Evolutionary conservation across 2,888 invertebrate genomes (phyloP), one percentile per base, ranked within the genome.

Genomic region (Chymomyza amoena): DNA sequence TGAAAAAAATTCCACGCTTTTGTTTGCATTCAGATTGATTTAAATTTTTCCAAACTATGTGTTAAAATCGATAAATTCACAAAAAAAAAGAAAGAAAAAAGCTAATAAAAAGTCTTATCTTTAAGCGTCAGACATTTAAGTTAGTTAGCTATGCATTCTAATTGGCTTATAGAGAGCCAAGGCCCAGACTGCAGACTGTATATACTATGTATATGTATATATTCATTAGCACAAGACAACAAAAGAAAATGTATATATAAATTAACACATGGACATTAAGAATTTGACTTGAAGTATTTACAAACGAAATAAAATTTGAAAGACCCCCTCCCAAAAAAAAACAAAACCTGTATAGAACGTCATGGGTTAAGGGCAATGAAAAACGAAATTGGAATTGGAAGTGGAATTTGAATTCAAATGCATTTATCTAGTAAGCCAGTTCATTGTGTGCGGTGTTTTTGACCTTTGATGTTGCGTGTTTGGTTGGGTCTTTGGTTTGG

Each of bases 381-480:
- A 72, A 68, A 72, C 62, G 66, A 62, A 68, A 56, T 57, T 50
- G 61, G 64, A 72, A 76, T 67, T 76, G 18, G 76, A 70, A 66
- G 60, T 71, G 61, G 65, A 68, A 50, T 72, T 28, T 67, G 66
- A 77, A 69, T 79, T 69, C 68, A 57, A 74, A 61, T 69, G 69
- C 69, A 66, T 62, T 75, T 61, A 25, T 73, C 72, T 72, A 70
- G 75, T 73, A 45, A 45, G 39, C 75, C 32, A n/a, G n/a, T n/a
- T n/a, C 13, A 70, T 56, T 70, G n/a, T 66, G 3, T 59, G 75
- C 78, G 78, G 80, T 74, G 68, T 74, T 72, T 79, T 70, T 68
- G 70, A 80, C 74, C 79, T 80, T 80, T 80, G 76, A 79, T 77
- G 70, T 76, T 64, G 68, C 69, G 50, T 25, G 62, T 72, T 51